Percentiles rank a stretch among this genome's conserved stretches.
Evolutionary conservation across 2,113 vertebrate species (phyloP).

Genomic region (Lagopus muta): DNA sequence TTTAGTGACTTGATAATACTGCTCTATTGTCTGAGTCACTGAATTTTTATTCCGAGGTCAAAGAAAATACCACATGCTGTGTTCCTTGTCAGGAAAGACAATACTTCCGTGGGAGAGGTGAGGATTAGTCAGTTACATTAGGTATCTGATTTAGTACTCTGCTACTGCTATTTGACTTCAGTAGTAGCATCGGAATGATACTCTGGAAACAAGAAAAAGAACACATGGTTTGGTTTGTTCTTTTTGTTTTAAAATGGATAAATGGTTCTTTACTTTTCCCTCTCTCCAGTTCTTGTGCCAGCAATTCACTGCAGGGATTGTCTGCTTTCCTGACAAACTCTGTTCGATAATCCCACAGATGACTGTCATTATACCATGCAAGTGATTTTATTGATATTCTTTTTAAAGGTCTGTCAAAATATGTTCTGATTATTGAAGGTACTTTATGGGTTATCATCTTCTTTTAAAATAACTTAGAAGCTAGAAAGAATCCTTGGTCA

Average conservation of each 20-base stretch:
- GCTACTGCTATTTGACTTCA: neutral
- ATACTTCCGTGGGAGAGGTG: neutral
- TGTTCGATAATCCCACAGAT: neutral
- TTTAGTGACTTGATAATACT: neutral
- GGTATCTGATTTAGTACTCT: neutral
- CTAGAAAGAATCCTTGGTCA: neutral
- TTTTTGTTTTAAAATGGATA: neutral
- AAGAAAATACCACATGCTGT: neutral
- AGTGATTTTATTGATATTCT: neutral
- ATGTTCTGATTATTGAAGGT: neutral
- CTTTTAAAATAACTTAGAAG: neutral
- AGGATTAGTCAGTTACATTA: neutral
- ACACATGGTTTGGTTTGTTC: neutral
- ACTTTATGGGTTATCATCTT: neutral
- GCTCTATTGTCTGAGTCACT: neutral
- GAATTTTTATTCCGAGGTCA: neutral
- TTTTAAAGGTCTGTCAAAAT: neutral
- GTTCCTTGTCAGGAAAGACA: neutral
- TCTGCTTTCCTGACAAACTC: neutral
- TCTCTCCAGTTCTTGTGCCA: neutral
- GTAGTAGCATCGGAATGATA: neutral
- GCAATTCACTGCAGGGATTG: neutral
- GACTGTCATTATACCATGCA: neutral
- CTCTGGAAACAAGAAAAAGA: neutral
- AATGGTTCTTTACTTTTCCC: neutral